These are phyloP conservation scores for Cyphomyrus plagiostoma DNA, from an alignment of 2,113 vertebrate genomes.

Conservation along the genomic window DNA sequence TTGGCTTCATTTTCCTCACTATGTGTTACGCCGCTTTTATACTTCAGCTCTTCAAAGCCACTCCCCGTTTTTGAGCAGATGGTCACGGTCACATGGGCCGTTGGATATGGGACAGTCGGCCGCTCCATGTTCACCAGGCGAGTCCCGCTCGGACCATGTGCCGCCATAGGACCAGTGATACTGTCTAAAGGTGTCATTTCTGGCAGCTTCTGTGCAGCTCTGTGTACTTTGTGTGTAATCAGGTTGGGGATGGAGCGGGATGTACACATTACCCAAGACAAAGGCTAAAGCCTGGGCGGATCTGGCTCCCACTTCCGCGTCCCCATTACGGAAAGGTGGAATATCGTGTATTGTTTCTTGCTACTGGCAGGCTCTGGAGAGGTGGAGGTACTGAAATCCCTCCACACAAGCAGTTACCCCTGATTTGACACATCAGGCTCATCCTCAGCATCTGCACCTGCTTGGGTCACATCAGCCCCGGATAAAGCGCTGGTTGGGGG, in stretches of 20 bases:
- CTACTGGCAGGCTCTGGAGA: background rate
- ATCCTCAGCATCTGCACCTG: background rate
- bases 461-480: background rate
- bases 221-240: background rate
- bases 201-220: background rate
- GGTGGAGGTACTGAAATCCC: background rate
- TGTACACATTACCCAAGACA: background rate
- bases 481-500: background rate
- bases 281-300: background rate
- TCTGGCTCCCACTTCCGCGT: background rate
- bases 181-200: background rate
- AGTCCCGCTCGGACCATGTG: background rate
- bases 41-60: background rate
- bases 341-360: background rate
- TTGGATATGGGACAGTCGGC: background rate
- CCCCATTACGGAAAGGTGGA: background rate
- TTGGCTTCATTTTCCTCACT: background rate
- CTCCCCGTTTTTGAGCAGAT: background rate
- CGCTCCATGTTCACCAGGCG: background rate
- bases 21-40: background rate
- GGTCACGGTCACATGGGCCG: background rate
- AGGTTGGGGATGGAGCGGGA: background rate
- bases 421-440: background rate
- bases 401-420: background rate
- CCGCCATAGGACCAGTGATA: background rate